These are phyloP conservation scores for Spongilla lacustris DNA, from an alignment of 37 sponge, comb jelly and placozoan genomes.

Conservation along the genomic window DNA sequence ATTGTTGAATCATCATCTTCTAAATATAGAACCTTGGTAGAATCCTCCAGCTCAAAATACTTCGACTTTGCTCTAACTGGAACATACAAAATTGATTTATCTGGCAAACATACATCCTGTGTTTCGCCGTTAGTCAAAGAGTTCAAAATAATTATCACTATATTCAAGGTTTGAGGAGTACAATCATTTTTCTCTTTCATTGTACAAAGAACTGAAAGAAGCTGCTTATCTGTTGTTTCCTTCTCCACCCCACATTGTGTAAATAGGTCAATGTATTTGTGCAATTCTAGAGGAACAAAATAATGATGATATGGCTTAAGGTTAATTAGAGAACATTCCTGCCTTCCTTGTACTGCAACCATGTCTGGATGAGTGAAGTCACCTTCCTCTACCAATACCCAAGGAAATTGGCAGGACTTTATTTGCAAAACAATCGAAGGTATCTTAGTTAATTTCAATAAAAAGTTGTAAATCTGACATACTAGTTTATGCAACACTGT, in stretches of 20 bases:
- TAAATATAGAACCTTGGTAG: constrained; percentile 34
- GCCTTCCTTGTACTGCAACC: constrained; percentile 10
- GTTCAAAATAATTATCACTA: constrained; percentile 41
- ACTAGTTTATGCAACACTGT: neutral
- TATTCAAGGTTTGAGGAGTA: constrained; percentile 20
- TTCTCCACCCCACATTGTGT: constrained; percentile 26
- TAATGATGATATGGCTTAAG: constrained; percentile 40
- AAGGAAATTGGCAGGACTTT: no score
- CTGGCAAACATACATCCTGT: no score
- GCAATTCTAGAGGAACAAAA: constrained; percentile 28
- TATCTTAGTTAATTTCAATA: neutral
- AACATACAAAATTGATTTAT: constrained; percentile 4
- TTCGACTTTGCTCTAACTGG: constrained; percentile 23
- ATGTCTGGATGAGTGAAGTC: constrained; percentile 9
- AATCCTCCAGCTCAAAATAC: constrained; percentile 21
- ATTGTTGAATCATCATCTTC: constrained; percentile 29
- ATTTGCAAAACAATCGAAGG: neutral
- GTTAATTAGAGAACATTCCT: constrained; percentile 12
- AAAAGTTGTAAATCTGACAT: neutral
- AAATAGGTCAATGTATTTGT: constrained; percentile 19
- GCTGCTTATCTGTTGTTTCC: constrained; percentile 13
- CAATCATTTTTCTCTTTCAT: constrained; percentile 9
- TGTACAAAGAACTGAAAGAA: constrained; percentile 20
- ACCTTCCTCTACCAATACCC: no score
- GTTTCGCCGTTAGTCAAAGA: constrained; percentile 42